Evolutionary conservation across 1,140 invertebrate species (phyloP).

Genomic region (Whitmania pigra): DNA sequence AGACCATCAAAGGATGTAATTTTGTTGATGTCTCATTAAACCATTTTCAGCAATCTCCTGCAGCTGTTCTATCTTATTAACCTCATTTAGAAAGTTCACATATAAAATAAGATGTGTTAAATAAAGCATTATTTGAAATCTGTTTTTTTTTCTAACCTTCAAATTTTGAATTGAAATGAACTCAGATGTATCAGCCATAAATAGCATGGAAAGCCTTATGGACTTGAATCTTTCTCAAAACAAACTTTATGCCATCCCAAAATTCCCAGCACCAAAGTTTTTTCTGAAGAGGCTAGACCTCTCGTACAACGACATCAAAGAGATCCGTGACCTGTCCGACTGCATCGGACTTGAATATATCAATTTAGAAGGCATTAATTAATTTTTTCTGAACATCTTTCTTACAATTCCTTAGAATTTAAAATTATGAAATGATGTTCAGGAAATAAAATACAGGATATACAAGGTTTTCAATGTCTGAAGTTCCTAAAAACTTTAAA

Average conservation of each 20-base stretch:
- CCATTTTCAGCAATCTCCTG: no score
- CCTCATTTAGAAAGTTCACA: no score
- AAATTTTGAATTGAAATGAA: no score
- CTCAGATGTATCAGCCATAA: neutral
- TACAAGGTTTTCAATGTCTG: neutral
- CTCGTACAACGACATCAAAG: neutral
- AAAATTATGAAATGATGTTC: no score
- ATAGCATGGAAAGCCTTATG: neutral
- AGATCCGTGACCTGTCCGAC: constrained; percentile 4
- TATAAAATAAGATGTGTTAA: no score
- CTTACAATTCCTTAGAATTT: no score
- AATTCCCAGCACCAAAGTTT: neutral
- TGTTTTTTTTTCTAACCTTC: no score
- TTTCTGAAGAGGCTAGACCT: neutral
- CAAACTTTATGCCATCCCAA: neutral
- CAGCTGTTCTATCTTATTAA: no score
- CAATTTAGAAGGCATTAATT: neutral
- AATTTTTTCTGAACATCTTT: no score
- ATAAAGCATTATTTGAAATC: no score
- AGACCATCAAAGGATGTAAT: no score
- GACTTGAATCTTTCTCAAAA: neutral
- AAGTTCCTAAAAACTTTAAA: neutral
- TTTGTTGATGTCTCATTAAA: no score
- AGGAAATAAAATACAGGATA: constrained; percentile 10
- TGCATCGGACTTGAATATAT: neutral